A percentile compares a stretch with the other conserved stretches of the same genome.
Evolutionary conservation across 2,113 vertebrate species (phyloP).

Genomic region (Strix aluco): DNA sequence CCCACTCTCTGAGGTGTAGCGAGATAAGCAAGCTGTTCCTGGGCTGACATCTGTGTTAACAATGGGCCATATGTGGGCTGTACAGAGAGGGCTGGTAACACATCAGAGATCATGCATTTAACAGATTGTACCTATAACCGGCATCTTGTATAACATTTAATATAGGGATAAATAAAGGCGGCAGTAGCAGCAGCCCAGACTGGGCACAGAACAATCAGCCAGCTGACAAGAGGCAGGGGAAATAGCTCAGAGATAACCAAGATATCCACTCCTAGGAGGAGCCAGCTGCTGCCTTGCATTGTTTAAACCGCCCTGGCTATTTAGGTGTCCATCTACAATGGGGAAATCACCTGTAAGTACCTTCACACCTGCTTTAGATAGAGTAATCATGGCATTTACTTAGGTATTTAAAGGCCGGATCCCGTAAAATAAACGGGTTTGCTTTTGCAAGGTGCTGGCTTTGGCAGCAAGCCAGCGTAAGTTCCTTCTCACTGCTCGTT

Average conservation of each 20-base stretch:
- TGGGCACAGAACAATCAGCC: neutral
- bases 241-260: neutral
- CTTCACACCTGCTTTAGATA: neutral
- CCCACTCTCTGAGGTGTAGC: neutral
- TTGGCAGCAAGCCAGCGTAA: neutral
- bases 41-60: slow-evolving; percentile 38
- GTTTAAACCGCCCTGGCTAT: neutral
- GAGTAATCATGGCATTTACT: neutral
- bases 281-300: neutral
- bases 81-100: neutral
- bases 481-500: neutral
- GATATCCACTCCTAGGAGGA: neutral
- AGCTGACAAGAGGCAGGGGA: neutral
- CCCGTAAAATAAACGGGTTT: neutral
- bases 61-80: slow-evolving; percentile 24
- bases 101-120: neutral
- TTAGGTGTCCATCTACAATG: neutral
- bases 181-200: neutral
- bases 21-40: slow-evolving; percentile 15
- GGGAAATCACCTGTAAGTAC: neutral
- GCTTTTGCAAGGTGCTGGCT: neutral
- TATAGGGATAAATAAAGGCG: neutral
- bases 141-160: neutral
- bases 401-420: neutral
- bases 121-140: neutral